Conservation (phyloP, 2,888 invertebrate species). For the Pristionchus fissidentatus region DNA sequence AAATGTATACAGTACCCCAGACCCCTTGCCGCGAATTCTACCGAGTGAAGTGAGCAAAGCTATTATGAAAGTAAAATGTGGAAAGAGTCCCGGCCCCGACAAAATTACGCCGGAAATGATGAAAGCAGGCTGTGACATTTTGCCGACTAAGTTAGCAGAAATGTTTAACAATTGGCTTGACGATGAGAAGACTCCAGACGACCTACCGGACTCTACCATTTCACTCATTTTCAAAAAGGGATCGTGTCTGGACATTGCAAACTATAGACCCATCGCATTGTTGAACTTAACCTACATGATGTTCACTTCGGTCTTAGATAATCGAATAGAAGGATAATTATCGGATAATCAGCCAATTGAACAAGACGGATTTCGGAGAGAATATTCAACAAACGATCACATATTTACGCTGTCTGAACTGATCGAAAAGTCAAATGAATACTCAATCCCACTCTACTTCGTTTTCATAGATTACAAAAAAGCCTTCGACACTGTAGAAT, state of each 20-base stretch:
- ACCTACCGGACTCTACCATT: slow-evolving; percentile 42
- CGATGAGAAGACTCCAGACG: slow-evolving; percentile 14
- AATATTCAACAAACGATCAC: slow-evolving; percentile 49
- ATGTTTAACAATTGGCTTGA: slow-evolving; percentile 6
- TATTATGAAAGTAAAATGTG: neutral
- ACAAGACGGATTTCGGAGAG: slow-evolving; percentile 46
- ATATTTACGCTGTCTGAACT: slow-evolving; percentile 45
- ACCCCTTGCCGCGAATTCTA: neutral
- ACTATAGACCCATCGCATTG: slow-evolving; percentile 52
- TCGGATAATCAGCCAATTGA: neutral
- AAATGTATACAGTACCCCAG: slow-evolving; percentile 37
- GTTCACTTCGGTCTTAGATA: neutral
- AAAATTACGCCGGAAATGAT: slow-evolving; percentile 20
- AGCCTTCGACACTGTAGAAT: neutral
- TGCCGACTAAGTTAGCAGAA: slow-evolving; percentile 10
- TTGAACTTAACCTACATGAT: slow-evolving; percentile 48
- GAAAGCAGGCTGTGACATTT: neutral
- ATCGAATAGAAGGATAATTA: neutral
- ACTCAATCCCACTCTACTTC: slow-evolving; percentile 36
- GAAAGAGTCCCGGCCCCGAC: slow-evolving; percentile 11
- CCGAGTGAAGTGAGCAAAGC: neutral
- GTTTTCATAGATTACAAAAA: neutral
- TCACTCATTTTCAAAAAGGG: slow-evolving; percentile 53
- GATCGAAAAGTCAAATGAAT: slow-evolving; percentile 47
- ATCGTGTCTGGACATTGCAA: slow-evolving; percentile 47